These are phyloP conservation scores for Drosophila anomalata DNA, from an alignment of 2,888 invertebrate genomes.

Conservation along the genomic window DNA sequence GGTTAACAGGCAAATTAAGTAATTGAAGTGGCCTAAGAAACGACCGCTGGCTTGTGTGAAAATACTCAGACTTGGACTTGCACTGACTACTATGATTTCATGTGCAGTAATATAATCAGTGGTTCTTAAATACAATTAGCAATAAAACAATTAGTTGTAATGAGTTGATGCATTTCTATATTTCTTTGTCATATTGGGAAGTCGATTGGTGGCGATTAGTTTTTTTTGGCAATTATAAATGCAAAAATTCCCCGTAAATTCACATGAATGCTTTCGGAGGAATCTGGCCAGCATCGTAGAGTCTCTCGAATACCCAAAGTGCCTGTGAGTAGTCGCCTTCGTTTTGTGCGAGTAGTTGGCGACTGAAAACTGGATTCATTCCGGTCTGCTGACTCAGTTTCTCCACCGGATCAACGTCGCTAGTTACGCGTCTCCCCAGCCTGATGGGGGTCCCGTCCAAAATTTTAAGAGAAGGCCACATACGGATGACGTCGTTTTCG, in stretches of 20 bases:
- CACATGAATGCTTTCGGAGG: background rate
- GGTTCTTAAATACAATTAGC: background rate
- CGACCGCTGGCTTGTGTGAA: background rate
- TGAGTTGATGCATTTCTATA: background rate
- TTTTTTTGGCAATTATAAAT: too few species aligned
- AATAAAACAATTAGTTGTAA: background rate
- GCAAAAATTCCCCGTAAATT: too few species aligned
- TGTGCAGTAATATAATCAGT: background rate
- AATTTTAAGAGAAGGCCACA: conserved; percentile 9
- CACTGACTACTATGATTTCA: background rate
- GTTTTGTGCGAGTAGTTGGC: background rate
- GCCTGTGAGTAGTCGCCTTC: background rate
- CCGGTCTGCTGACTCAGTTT: conserved; percentile 36
- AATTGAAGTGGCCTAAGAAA: conserved; percentile 49
- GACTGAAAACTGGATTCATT: background rate
- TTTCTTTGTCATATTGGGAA: background rate
- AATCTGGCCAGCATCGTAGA: background rate
- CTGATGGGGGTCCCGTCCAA: background rate
- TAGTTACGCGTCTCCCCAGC: background rate
- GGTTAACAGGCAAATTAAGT: conserved; percentile 68
- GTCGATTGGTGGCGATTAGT: too few species aligned
- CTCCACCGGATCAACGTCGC: background rate
- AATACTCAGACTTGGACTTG: background rate
- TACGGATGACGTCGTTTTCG: conserved; percentile 8
- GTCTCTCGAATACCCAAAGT: background rate